These are phyloP conservation scores for Resseliella maxima DNA, from an alignment of 2,888 invertebrate species.

Conservation along the genomic window DNA sequence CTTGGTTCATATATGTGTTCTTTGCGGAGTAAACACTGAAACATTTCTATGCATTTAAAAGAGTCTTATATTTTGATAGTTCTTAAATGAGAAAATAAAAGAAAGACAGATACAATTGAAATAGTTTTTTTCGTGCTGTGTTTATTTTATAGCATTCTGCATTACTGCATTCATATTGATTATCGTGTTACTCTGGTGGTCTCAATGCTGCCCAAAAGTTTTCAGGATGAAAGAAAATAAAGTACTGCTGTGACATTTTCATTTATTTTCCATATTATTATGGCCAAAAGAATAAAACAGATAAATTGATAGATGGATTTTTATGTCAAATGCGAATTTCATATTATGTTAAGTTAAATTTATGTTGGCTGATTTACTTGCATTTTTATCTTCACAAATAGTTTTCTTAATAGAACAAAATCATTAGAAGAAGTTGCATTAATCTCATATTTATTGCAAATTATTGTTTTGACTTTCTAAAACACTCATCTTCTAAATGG, in stretches of 20 bases:
- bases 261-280: slow-evolving; percentile 18
- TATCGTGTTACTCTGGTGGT: slow-evolving; percentile 32
- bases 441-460: background rate
- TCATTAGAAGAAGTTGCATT: background rate
- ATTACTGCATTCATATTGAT: slow-evolving; percentile 21
- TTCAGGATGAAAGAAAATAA: background rate
- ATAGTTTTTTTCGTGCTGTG: slow-evolving; percentile 9
- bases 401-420: too few species aligned
- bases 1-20: background rate
- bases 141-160: background rate
- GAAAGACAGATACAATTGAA: background rate
- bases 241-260: slow-evolving; percentile 31
- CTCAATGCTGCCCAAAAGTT: background rate
- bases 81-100: slow-evolving; percentile 38
- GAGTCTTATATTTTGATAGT: slow-evolving; percentile 30
- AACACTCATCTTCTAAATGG: background rate
- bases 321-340: slow-evolving; percentile 16
- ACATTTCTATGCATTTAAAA: background rate
- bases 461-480: background rate
- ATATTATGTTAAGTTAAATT: background rate
- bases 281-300: slow-evolving; percentile 9
- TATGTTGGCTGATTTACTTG: background rate
- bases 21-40: slow-evolving; percentile 30
- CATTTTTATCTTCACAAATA: background rate
- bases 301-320: slow-evolving; percentile 33